phyloP scores from a whole-genome alignment of 2,113 vertebrate species.

The Clarias magur region DNA sequence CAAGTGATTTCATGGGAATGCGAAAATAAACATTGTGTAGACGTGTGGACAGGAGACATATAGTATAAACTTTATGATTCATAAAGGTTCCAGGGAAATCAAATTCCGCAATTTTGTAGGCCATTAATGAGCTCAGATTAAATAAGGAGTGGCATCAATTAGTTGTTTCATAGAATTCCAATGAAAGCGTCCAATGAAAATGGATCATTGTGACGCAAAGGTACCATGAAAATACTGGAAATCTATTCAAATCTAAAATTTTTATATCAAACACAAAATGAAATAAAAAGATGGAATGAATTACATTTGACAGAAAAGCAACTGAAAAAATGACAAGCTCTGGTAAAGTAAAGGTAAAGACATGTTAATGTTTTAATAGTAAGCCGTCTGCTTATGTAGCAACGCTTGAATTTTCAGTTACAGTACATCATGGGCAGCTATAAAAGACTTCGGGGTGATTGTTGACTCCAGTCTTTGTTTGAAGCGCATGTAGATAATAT shows the following conservation, averaged over 20 bases:
- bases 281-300: background rate
- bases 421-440: background rate
- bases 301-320: background rate
- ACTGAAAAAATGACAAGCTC: background rate
- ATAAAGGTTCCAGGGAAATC: background rate
- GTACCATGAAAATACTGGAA: background rate
- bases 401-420: background rate
- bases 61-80: background rate
- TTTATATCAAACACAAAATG: background rate
- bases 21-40: background rate
- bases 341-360: background rate
- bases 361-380: background rate
- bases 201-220: background rate
- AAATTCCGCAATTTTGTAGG: slow-evolving; percentile 22
- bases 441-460: background rate
- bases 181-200: background rate
- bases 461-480: background rate
- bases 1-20: too few species aligned
- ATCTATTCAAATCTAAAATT: background rate
- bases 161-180: background rate
- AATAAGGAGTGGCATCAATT: background rate
- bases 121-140: background rate
- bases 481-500: background rate
- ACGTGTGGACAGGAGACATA: background rate
- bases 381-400: background rate